phyloP scores from a whole-genome alignment of 2,888 invertebrate species.

The Chironomus riparius region DNA sequence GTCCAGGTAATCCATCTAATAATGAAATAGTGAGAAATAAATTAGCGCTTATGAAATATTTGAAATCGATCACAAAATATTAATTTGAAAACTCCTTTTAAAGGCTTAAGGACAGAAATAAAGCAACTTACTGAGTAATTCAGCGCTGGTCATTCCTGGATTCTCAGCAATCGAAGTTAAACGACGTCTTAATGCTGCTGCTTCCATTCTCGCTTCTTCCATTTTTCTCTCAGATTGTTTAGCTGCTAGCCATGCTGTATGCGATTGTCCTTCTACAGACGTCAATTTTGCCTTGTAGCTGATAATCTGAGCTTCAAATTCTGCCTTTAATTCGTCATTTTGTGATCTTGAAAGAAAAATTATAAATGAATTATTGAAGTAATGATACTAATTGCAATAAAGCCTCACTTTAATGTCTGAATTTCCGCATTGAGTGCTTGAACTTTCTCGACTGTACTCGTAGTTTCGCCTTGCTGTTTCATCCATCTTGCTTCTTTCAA shows the following conservation, averaged over 20 bases:
- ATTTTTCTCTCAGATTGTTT: constrained; percentile 71
- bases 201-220: constrained; percentile 69
- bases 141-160: constrained; percentile 28
- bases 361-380: not conserved
- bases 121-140: constrained; percentile 29
- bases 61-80: no score
- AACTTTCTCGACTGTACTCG: constrained; percentile 69
- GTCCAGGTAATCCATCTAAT: constrained; percentile 28
- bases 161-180: constrained; percentile 41
- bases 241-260: constrained; percentile 77
- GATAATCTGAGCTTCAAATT: constrained; percentile 77
- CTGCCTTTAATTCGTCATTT: constrained; percentile 60
- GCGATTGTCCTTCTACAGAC: constrained; percentile 71
- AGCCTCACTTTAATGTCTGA: constrained; percentile 62
- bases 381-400: no score
- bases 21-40: no score
- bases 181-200: constrained; percentile 55
- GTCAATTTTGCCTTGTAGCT: constrained; percentile 59
- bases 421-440: constrained; percentile 70
- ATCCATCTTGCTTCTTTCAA: constrained; percentile 68
- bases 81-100: no score
- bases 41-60: no score
- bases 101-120: no score
- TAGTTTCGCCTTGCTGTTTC: constrained; percentile 72
- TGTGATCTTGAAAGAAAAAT: constrained; percentile 41